Conservation (phyloP, 2,113 vertebrate species). For the Pholis gunnellus region DNA sequence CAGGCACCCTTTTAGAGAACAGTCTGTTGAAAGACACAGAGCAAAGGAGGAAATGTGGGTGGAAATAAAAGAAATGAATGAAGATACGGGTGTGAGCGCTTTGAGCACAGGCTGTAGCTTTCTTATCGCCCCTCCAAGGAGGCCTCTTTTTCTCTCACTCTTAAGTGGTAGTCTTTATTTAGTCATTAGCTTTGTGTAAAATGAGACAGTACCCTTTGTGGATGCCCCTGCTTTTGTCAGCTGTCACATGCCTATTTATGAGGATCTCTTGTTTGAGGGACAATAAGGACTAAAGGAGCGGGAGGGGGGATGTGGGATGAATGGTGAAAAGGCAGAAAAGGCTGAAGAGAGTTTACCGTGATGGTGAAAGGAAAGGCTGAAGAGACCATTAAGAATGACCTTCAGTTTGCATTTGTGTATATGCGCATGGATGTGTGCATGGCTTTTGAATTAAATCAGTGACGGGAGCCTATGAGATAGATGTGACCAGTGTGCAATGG, state of each 20-base stretch:
- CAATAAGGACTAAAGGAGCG: constrained; percentile 50
- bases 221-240: constrained; percentile 72
- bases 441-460: constrained; percentile 51
- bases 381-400: constrained; percentile 70
- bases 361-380: constrained; percentile 61
- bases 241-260: constrained; percentile 78
- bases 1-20: constrained; percentile 39
- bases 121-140: constrained; percentile 44
- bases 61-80: constrained; percentile 25
- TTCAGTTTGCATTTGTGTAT: constrained; percentile 34
- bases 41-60: constrained; percentile 11
- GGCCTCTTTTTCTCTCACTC: constrained; percentile 50
- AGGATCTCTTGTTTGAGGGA: constrained; percentile 73
- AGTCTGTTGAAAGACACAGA: constrained; percentile 28
- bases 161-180: constrained; percentile 74
- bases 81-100: constrained; percentile 23
- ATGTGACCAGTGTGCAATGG: constrained; percentile 43
- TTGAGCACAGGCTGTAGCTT: constrained; percentile 32
- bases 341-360: constrained; percentile 50
- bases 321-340: constrained; percentile 58
- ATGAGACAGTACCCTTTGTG: constrained; percentile 68
- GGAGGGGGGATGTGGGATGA: constrained; percentile 35
- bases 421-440: neutral
- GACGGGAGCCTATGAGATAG: constrained; percentile 44
- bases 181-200: constrained; percentile 79